Percentiles rank a stretch among this genome's conserved stretches.
Evolutionary conservation across 1,140 invertebrate genomes (phyloP).

Genomic region (Zeugodacus cucurbitae): DNA sequence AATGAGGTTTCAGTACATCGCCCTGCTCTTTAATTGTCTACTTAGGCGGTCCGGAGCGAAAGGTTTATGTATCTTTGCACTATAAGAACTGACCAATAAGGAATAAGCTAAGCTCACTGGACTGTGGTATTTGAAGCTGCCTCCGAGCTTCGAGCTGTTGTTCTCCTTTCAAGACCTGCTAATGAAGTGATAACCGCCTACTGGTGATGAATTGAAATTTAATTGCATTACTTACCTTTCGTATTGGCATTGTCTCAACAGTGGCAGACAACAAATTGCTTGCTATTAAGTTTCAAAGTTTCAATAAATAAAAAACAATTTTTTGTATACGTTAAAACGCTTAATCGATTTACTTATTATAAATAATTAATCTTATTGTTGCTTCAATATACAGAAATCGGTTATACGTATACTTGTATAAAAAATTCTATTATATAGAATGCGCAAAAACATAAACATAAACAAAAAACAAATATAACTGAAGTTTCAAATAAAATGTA

Average conservation of each 20-base stretch:
- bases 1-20: too few relatives aligned
- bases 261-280: background rate
- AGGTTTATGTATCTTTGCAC: too few relatives aligned
- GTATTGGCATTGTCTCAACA: background rate
- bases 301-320: background rate
- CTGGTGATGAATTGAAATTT: too few relatives aligned
- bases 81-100: too few relatives aligned
- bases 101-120: too few relatives aligned
- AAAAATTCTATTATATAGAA: background rate
- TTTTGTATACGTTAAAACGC: background rate
- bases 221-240: background rate
- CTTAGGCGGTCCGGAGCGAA: too few relatives aligned
- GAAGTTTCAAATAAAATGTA: background rate
- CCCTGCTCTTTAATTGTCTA: too few relatives aligned
- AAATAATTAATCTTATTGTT: constrained; percentile 25
- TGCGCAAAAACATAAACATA: background rate
- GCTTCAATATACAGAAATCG: constrained; percentile 12
- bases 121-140: too few relatives aligned
- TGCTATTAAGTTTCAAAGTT: background rate
- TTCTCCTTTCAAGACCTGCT: too few relatives aligned
- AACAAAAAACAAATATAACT: background rate
- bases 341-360: constrained; percentile 25
- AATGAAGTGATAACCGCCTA: too few relatives aligned
- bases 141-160: too few relatives aligned
- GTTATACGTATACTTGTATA: background rate